Conservation (phyloP, 2,113 vertebrate genomes). For the Fregata magnificens region DNA sequence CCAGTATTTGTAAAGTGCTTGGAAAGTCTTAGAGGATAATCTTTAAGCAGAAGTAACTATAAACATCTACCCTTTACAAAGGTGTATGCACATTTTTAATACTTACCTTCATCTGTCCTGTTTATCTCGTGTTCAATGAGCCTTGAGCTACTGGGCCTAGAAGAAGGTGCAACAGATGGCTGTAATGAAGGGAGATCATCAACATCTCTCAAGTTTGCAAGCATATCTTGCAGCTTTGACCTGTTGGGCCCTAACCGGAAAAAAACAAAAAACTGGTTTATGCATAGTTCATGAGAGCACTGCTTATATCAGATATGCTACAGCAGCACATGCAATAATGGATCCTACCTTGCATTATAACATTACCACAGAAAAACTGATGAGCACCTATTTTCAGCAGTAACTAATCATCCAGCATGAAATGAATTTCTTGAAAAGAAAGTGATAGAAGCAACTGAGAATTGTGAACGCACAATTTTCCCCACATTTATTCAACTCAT, state of each 20-base stretch:
- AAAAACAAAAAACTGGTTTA: constrained; percentile 45
- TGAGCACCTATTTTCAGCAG: constrained; percentile 48
- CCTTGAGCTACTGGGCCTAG: constrained; percentile 85
- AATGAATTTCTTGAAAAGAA: constrained; percentile 66
- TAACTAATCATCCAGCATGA: constrained; percentile 59
- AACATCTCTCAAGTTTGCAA: constrained; percentile 95
- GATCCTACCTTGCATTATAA: constrained; percentile 24
- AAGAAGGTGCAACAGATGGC: constrained; percentile 86
- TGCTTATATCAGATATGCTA: not conserved
- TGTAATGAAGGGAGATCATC: constrained; percentile 94
- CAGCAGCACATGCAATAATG: constrained; percentile 54
- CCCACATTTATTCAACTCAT: constrained; percentile 17
- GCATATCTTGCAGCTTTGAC: constrained; percentile 98
- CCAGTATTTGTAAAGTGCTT: not conserved
- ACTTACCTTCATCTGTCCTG: constrained; percentile 90
- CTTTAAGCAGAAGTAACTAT: not conserved
- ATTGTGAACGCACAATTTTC: not conserved
- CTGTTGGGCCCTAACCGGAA: constrained; percentile 89
- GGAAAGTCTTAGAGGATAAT: not conserved
- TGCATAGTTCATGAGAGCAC: not conserved
- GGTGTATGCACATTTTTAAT: not conserved
- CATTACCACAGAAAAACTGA: constrained; percentile 29
- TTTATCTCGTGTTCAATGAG: constrained; percentile 89
- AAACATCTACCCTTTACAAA: not conserved
- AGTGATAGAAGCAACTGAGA: constrained; percentile 52